Percentiles rank a stretch among this genome's conserved stretches.
Conservation (phyloP, 2,113 vertebrate species). For the Potamarius usumacintae region DNA sequence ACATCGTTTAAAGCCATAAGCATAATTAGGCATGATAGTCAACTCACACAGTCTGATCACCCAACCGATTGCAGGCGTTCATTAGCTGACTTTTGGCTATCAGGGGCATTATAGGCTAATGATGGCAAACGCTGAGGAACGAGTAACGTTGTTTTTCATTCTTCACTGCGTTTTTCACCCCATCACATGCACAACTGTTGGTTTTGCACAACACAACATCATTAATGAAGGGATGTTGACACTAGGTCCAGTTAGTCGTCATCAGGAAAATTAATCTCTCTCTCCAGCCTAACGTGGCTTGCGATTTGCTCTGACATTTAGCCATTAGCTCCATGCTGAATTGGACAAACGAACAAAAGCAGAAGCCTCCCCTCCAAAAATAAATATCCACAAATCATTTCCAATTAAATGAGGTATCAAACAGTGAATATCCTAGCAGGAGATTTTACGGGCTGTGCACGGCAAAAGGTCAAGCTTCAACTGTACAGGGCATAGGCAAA, state of each 20-base stretch:
- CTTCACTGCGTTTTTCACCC: constrained; percentile 16
- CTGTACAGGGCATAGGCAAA: constrained; percentile 67
- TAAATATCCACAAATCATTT: constrained; percentile 71
- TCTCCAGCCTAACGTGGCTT: constrained; percentile 71
- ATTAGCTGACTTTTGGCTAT: constrained; percentile 71
- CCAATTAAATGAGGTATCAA: constrained; percentile 94
- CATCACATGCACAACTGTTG: constrained; percentile 61
- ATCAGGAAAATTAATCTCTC: constrained; percentile 72
- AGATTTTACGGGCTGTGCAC: constrained; percentile 74
- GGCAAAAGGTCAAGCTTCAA: constrained; percentile 88
- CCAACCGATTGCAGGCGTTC: constrained; percentile 55
- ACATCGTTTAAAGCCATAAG: constrained; percentile 64
- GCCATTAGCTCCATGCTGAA: constrained; percentile 74
- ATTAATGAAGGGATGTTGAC: constrained; percentile 73
- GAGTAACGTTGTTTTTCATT: constrained; percentile 65
- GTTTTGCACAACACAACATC: constrained; percentile 63
- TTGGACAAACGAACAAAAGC: constrained; percentile 73
- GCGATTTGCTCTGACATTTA: constrained; percentile 88
- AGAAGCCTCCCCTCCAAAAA: constrained; percentile 56
- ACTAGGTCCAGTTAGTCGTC: constrained; percentile 62
- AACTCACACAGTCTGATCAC: constrained; percentile 48
- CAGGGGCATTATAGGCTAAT: constrained; percentile 70
- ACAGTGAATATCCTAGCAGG: constrained; percentile 73
- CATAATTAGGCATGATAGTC: constrained; percentile 68
- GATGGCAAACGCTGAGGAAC: constrained; percentile 59